A percentile compares a stretch with the other conserved stretches of the same genome.
Conservation (phyloP, 2,888 invertebrate genomes). For the Melanargia galathea region DNA sequence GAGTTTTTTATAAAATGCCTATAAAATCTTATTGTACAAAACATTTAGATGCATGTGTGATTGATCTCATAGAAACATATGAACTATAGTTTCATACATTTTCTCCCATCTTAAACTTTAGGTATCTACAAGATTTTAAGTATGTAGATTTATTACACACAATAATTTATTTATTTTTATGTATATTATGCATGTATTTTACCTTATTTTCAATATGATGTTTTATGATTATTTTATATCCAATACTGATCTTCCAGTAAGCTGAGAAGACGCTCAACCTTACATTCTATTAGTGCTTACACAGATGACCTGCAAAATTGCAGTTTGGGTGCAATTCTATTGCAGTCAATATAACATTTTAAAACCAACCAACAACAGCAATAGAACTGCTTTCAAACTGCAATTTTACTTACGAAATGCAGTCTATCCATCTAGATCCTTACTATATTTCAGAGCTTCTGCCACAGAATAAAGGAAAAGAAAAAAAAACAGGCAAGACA, state of each 20-base stretch:
- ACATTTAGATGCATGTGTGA: not conserved
- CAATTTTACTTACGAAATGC: too few species aligned
- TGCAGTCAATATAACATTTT: too few species aligned
- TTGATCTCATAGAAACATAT: not conserved
- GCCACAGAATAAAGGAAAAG: conserved; percentile 11
- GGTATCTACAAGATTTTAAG: not conserved
- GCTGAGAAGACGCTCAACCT: conserved; percentile 65
- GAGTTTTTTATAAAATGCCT: not conserved
- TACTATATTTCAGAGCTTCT: not conserved
- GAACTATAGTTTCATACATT: not conserved
- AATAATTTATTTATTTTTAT: not conserved
- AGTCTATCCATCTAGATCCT: too few species aligned
- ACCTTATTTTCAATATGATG: not conserved
- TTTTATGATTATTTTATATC: not conserved
- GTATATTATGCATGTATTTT: conserved; percentile 7
- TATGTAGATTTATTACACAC: not conserved
- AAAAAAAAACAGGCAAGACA: not conserved
- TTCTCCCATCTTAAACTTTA: not conserved
- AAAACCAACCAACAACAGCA: too few species aligned
- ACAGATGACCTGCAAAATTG: too few species aligned
- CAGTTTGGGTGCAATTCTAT: too few species aligned
- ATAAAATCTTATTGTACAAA: not conserved
- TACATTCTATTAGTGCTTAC: conserved; percentile 45
- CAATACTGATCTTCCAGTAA: conserved; percentile 50
- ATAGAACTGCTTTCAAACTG: too few species aligned